These are phyloP conservation scores for Paradisaea rubra DNA, from an alignment of 2,113 vertebrate species.

Conservation along the genomic window DNA sequence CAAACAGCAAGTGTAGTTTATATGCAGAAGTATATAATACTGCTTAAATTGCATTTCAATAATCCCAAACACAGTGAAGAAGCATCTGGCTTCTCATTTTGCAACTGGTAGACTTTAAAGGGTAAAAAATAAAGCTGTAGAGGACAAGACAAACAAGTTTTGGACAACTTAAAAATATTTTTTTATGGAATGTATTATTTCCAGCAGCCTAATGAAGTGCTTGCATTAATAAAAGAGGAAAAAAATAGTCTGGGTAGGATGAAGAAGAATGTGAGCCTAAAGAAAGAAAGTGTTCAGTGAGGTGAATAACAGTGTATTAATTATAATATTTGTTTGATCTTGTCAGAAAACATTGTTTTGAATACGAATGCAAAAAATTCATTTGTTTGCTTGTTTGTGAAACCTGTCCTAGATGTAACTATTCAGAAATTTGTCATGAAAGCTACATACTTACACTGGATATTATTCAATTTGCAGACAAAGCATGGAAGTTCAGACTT, in stretches of 20 bases:
- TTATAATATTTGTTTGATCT: not conserved
- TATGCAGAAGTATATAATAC: not conserved
- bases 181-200: not conserved
- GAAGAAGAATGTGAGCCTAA: constrained; percentile 6
- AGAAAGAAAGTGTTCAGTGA: not conserved
- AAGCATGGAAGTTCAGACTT: not conserved
- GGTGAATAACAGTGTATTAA: not conserved
- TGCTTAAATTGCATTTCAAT: not conserved
- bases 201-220: not conserved
- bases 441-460: not conserved
- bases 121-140: not conserved
- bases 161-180: not conserved
- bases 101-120: not conserved
- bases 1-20: not conserved
- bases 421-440: not conserved
- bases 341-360: not conserved
- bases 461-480: not conserved
- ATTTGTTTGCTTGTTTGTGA: not conserved
- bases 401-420: not conserved
- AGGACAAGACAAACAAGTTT: not conserved
- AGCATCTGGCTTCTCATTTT: not conserved
- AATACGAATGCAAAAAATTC: not conserved
- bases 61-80: not conserved
- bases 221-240: not conserved
- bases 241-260: not conserved